Base-by-base conservation (phyloP, 2,888 invertebrate species). In the Oegoconia quadripuncta region DNA sequence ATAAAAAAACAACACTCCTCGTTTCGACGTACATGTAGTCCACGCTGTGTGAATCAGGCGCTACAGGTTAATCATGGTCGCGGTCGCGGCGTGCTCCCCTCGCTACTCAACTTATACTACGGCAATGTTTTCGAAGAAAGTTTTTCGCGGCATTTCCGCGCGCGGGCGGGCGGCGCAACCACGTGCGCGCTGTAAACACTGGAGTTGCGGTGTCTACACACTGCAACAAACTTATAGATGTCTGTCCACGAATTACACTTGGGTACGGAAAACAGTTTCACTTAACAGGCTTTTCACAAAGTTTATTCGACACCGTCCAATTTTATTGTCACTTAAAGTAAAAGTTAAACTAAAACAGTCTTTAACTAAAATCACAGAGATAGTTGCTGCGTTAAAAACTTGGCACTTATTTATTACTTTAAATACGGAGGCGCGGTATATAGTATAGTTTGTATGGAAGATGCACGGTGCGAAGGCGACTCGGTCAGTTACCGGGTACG, bases 101-200 rank as follows among this genome's bases (percentile, higher is more conserved):
- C 64, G 59, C 66, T 53, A 57, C 60, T 54, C 55, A 62, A 66
- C 64, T 79, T 76, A 83, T 60, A 71, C 70, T 63, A 67, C 66
- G 60, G 64, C 67, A 59, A 66, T 79, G 79, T 80, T 78, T 70
- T 61, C 64, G 60, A 74, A 77, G 67, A 82, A 84, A 84, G 83
- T 83, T 83, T 84, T 83, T 79, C 76, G 81, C 83, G 83, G 84
- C 84, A 84, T 83, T 71, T 79, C 70, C 68, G 60, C 71, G 74
- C 70, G 77, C 74, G 74, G 64, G 69, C 56, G 74, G 64, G 61
- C 65, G 72, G 61, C 65, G 68, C 65, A 55, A 51, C 79, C 82
- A 83, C 86, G 84, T 84, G 86, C 79, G 78, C 76, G 68, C 52
- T 43, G 79, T 82, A 79, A 82, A 81, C 83, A 82, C 75, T 70